Conservation (phyloP, 2,888 invertebrate genomes). For the Tolmerus cingulatus region DNA sequence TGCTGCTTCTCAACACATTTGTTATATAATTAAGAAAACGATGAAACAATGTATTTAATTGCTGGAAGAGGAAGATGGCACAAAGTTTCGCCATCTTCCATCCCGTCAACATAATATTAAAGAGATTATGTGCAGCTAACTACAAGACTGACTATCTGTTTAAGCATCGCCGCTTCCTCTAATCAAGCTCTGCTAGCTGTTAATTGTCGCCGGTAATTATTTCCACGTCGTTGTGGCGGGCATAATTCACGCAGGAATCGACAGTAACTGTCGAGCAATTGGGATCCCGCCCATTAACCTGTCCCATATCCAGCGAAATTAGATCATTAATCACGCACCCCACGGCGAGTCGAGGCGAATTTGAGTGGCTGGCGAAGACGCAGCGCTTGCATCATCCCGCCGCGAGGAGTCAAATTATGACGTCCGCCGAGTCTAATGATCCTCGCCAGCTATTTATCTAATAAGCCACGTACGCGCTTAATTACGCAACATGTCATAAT, state of each 20-base stretch:
- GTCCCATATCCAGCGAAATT: conserved; percentile 25
- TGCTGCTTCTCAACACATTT: too few species aligned
- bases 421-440: conserved; percentile 24
- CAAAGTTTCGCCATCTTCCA: not conserved
- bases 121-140: not conserved
- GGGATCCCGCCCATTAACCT: conserved; percentile 20
- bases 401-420: conserved; percentile 25
- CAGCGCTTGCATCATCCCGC: not conserved
- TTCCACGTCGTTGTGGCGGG: not conserved
- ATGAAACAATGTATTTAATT: not conserved
- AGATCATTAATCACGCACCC: conserved; percentile 32
- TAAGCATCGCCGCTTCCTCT: not conserved
- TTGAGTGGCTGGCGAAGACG: not conserved
- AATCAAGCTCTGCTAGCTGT: not conserved
- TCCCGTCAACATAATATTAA: not conserved
- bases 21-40: too few species aligned
- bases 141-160: not conserved
- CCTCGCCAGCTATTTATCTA: conserved; percentile 32
- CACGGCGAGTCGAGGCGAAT: conserved; percentile 14
- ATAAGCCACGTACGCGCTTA: conserved; percentile 40
- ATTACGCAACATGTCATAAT: conserved; percentile 48
- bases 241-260: conserved; percentile 36
- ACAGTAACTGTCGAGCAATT: conserved; percentile 36
- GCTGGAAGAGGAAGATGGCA: not conserved
- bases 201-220: not conserved